These are phyloP conservation scores for Drosophila vallismaia DNA, from an alignment of 2,888 invertebrate genomes.

Conservation along the genomic window DNA sequence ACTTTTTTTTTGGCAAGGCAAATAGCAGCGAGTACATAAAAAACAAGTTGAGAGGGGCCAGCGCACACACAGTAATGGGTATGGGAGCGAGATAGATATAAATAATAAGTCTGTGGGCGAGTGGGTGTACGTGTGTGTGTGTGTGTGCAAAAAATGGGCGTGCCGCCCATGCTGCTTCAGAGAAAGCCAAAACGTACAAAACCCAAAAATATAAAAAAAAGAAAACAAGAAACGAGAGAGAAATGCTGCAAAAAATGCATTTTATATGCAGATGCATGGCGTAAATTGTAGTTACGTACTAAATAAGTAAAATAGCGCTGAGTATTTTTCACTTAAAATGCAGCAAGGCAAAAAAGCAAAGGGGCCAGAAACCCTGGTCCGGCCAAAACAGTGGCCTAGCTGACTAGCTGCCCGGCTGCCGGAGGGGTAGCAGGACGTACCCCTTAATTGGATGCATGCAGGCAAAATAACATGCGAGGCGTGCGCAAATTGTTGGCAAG, in stretches of 20 bases:
- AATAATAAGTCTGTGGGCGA: constrained; percentile 59
- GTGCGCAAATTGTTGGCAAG: constrained; percentile 57
- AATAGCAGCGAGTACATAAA: constrained; percentile 68
- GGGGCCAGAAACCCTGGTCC: constrained; percentile 23
- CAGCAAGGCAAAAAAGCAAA: constrained; percentile 47
- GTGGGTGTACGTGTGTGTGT: constrained; percentile 40
- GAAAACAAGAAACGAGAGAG: constrained; percentile 10
- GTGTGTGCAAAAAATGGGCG: constrained; percentile 67
- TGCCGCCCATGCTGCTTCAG: constrained; percentile 39
- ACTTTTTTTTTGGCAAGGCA: constrained; percentile 75
- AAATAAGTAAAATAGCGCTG: constrained; percentile 78
- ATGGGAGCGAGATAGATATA: constrained; percentile 54
- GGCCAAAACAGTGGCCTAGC: constrained; percentile 2
- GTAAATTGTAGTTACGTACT: constrained; percentile 78
- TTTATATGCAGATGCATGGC: constrained; percentile 76
- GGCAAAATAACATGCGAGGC: constrained; percentile 72
- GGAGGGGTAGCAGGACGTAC: constrained; percentile 45
- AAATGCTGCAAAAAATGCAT: constrained; percentile 63
- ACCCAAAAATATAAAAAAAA: constrained; percentile 14
- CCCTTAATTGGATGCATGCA: constrained; percentile 79
- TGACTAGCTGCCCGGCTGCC: constrained; percentile 10
- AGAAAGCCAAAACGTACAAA: constrained; percentile 33
- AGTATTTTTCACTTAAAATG: constrained; percentile 79
- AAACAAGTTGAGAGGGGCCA: constrained; percentile 64
- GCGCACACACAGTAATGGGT: constrained; percentile 38